phyloP scores from a whole-genome alignment of 2,113 vertebrate genomes.

The Melanostigma gelatinosum region DNA sequence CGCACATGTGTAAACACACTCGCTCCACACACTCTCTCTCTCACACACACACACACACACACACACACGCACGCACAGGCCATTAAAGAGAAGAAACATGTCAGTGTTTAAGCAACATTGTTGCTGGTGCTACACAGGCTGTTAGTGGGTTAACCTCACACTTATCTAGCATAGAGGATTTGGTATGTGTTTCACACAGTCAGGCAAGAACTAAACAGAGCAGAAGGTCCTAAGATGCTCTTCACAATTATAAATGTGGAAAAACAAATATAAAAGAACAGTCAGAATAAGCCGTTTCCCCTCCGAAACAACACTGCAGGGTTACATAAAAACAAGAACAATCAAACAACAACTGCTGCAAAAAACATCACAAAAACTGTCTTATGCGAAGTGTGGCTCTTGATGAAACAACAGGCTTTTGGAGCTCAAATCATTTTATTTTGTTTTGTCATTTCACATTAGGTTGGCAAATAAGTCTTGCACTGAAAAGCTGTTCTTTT shows the following conservation, averaged over 20 bases:
- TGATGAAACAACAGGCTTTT: constrained; percentile 43
- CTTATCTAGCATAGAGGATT: constrained; percentile 3
- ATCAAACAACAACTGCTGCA: constrained; percentile 26
- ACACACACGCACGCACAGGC: constrained; percentile 7
- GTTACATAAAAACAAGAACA: constrained; percentile 16
- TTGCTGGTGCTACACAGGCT: constrained; percentile 22
- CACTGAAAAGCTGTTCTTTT: constrained; percentile 25
- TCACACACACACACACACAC: neutral
- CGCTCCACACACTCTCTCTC: neutral
- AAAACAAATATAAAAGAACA: constrained; percentile 21
- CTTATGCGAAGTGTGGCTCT: constrained; percentile 28
- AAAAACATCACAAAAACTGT: constrained; percentile 29
- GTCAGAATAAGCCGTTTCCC: constrained; percentile 37
- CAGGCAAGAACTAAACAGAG: constrained; percentile 21
- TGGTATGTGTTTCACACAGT: constrained; percentile 34
- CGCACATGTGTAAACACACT: constrained; percentile 25
- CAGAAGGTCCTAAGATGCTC: neutral
- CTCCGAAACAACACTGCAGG: constrained; percentile 20
- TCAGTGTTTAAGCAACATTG: constrained; percentile 45
- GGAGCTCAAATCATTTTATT: constrained; percentile 21
- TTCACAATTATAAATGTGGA: constrained; percentile 5
- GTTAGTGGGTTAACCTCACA: constrained; percentile 38
- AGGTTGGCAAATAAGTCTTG: constrained; percentile 24
- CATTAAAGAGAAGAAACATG: constrained; percentile 39
- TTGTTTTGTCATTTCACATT: too few relatives aligned